Evolutionary conservation across 2,797 vertebrate genomes (phyloP), one percentile per base, ranked within the genome.

Genomic region (Crypturellus tataupa): DNA sequence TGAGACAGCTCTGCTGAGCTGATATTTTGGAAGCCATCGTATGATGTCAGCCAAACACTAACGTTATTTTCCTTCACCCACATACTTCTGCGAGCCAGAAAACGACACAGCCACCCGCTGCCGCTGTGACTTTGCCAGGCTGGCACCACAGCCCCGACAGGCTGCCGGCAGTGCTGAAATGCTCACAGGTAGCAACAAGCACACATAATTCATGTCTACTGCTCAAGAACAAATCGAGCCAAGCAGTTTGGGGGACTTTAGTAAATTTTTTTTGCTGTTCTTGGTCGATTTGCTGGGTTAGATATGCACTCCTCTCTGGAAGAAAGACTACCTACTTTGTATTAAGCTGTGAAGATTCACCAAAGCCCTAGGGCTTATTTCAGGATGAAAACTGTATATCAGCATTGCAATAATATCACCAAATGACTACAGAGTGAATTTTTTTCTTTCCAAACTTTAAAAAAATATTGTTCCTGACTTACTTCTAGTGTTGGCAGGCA

Each of bases 21-120:
- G 77, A 87, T 93, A 89, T 51, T 95, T 94, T 93, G 85, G 85
- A 96, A 95, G 71, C 29, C 24, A 71, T 80, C 31, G 29, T 84
- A 51, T 80, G 67, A 89, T 47, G 82, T 65, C 93, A 58, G 87
- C 87, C 72, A 86, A 94, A 92, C 0, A 2, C 63, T 91, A 94
- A 89, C 79, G 77, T 89, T 96, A 85, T 93, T 95, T 94, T 89
- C 89, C 67, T 76, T 92, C 67, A 11, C 89, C 83, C 80, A 92
- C 78, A 39, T 82, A 49, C 64, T 89, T 47, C 73, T 93, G 81
- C 53, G 44, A 94, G 85, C 42, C 82, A 89, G 81, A 80, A 89
- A 91, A 75, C 5, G 19, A 93, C 55, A 81, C 82, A 85, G 64
- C 79, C 94, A 86, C 79, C 62, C 70, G 56, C 70, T 90, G 59